These are phyloP conservation scores for Pelosia muscerda DNA, from an alignment of 2,888 invertebrate species.

Conservation along the genomic window DNA sequence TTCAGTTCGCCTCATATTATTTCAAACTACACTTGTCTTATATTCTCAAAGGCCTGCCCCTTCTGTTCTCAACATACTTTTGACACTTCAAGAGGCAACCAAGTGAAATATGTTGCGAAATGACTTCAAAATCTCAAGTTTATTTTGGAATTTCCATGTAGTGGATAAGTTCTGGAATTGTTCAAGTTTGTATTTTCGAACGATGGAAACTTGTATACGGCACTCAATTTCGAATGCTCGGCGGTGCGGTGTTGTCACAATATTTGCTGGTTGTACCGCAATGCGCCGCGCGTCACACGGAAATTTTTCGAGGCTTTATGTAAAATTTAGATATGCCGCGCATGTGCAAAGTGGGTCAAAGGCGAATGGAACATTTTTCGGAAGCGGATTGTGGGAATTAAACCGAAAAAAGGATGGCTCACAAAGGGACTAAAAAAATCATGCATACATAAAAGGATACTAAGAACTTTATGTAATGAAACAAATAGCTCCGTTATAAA, in stretches of 20 bases:
- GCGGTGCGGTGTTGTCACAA: constrained; percentile 57
- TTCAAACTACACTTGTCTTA: neutral
- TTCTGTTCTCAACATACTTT: constrained; percentile 23
- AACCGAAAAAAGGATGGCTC: too few relatives aligned
- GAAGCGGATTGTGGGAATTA: constrained; percentile 46
- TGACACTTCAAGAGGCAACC: constrained; percentile 23
- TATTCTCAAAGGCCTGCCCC: neutral
- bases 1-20: neutral
- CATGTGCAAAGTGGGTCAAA: constrained; percentile 55
- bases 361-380: constrained; percentile 46
- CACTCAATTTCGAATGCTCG: constrained; percentile 50
- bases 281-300: constrained; percentile 59
- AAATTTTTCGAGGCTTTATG: constrained; percentile 62
- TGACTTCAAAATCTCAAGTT: constrained; percentile 48
- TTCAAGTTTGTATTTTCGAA: constrained; percentile 47
- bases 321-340: constrained; percentile 54
- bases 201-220: constrained; percentile 33
- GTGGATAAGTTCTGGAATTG: constrained; percentile 46
- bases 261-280: constrained; percentile 61
- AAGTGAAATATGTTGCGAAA: constrained; percentile 43
- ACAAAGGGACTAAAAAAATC: too few relatives aligned
- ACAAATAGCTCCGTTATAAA: too few relatives aligned
- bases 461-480: too few relatives aligned
- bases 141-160: constrained; percentile 48
- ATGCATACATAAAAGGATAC: too few relatives aligned